These are phyloP conservation scores for Rousettus madagascariensis DNA, from an alignment of 2,797 vertebrate genomes.

Conservation along the genomic window DNA sequence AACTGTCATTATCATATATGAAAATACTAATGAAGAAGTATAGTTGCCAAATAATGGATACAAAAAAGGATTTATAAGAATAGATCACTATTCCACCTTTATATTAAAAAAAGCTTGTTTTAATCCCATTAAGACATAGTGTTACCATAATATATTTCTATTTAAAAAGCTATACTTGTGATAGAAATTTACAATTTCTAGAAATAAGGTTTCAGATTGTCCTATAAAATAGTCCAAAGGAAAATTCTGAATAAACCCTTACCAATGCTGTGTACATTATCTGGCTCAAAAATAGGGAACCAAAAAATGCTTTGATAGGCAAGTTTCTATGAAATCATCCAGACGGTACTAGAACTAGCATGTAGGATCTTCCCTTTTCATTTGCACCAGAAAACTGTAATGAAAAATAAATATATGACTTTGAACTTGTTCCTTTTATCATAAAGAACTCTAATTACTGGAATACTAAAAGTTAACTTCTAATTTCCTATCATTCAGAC, in stretches of 20 bases:
- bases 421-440: background rate
- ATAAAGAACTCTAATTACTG: background rate
- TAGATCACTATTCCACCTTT: background rate
- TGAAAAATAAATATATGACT: constrained; percentile 1
- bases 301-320: background rate
- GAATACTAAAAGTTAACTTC: background rate
- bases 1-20: background rate
- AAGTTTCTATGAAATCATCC: background rate
- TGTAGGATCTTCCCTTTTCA: background rate
- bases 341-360: background rate
- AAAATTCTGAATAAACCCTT: background rate
- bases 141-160: background rate
- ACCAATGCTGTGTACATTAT: background rate
- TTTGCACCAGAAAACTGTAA: background rate
- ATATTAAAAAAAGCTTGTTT: constrained; percentile 32
- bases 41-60: background rate
- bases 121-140: background rate
- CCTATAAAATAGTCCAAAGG: background rate
- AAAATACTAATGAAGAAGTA: background rate
- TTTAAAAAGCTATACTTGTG: background rate
- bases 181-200: constrained; percentile 5
- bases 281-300: background rate
- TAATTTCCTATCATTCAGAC: background rate
- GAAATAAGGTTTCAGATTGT: background rate
- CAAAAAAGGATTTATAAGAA: background rate